Evolutionary conservation across 2,113 vertebrate genomes (phyloP), one percentile per base, ranked within the genome.

Genomic region (Aleadryas rufinucha): DNA sequence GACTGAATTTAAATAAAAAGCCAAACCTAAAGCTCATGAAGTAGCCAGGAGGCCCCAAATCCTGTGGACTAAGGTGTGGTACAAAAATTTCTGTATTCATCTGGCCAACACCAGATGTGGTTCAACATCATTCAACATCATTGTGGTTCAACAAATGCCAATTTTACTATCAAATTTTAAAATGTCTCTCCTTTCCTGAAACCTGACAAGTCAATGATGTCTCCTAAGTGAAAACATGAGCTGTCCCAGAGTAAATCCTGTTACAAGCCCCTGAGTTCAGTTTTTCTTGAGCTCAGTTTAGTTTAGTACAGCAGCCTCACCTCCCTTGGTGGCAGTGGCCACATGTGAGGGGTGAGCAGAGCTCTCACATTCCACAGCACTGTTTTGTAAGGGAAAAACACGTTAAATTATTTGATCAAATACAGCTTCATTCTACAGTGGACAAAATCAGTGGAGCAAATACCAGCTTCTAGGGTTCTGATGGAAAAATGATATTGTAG

Each of bases 341-440:
- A 8, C 3, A 0, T 1, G 24, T 17, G 47, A 77, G 83, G 0
- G 28, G 11, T 10, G 31, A 68, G 53, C 75, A 89, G 59, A 39
- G 64, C 27, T 12, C 63, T 42, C 22, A 0, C 5, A 0, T 23
- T 56, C 52, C 18, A 2, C 2, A 1, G 7, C n/a, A 3, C 57
- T 19, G 19, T 7, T 65, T 4, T 42, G 2, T 5, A 10, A 8
- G 17, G 14, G 2, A 4, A 33, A 44, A 56, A 39, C 4, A 12
- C 4, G 22, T 16, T 37, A 17, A 50, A 44, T n/a, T 3, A 8
- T 31, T 20, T 44, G 31, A 39, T 68, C n/a, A 63, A 72, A 44
- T 28, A 14, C 1, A 44, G 16, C 10, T 37, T 87, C 12, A 24
- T 56, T 56, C 61, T 56, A 13, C 5, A 1, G 4, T 39, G 15